Percentiles rank a stretch among this genome's conserved stretches.
Conservation (phyloP, 2,888 invertebrate species). For the Napeogenes inachia region DNA sequence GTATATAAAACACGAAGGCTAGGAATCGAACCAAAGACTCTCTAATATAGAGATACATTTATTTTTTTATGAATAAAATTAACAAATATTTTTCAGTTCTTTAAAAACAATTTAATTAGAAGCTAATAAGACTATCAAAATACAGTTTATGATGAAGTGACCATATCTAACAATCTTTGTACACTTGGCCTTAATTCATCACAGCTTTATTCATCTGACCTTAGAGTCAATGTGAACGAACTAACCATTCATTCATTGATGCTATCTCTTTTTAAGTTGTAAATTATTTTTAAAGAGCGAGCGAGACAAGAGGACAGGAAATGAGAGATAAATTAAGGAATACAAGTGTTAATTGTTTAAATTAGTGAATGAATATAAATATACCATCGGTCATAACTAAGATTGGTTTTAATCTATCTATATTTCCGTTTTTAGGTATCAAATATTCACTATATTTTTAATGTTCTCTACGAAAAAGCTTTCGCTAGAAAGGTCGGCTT, state of each 20-base stretch:
- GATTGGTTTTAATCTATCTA: too few species aligned
- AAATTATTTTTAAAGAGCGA: slow-evolving; percentile 24
- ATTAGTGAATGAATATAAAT: not conserved
- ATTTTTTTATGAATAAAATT: too few species aligned
- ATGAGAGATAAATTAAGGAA: slow-evolving; percentile 28
- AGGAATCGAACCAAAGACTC: too few species aligned
- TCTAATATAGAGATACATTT: too few species aligned
- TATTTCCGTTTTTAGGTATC: too few species aligned
- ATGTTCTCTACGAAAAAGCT: too few species aligned
- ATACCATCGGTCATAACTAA: too few species aligned
- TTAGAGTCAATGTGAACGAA: slow-evolving; percentile 53
- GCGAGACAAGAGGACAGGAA: slow-evolving; percentile 31
- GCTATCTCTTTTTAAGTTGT: slow-evolving; percentile 38
- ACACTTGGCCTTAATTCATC: slow-evolving; percentile 36
- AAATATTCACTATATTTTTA: too few species aligned
- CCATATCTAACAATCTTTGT: slow-evolving; percentile 30
- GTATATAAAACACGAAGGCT: too few species aligned
- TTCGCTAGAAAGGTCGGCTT: too few species aligned
- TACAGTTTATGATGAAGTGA: not conserved
- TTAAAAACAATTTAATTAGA: too few species aligned
- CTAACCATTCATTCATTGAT: slow-evolving; percentile 53
- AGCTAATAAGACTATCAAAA: not conserved
- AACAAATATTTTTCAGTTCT: too few species aligned
- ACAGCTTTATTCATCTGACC: slow-evolving; percentile 67
- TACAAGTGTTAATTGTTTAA: slow-evolving; percentile 24